Percentiles rank a stretch among this genome's conserved stretches.
phyloP scores from a whole-genome alignment of 2,113 vertebrate genomes.

The Calcarius ornatus region DNA sequence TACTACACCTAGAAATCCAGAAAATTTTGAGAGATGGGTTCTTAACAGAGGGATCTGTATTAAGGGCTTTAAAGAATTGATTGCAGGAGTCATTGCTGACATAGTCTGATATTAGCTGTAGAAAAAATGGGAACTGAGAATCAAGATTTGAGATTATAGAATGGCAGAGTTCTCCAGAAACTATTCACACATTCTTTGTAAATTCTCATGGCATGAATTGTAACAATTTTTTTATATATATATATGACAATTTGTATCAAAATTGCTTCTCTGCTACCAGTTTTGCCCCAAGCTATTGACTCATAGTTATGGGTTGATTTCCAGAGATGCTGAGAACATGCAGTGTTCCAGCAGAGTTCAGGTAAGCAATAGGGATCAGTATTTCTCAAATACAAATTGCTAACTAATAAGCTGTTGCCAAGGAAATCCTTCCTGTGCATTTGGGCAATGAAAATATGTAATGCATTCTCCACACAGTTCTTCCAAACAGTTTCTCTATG shows the following conservation, averaged over 20 bases:
- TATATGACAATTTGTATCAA: neutral
- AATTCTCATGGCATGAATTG: neutral
- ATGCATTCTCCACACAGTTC: neutral
- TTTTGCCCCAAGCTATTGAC: neutral
- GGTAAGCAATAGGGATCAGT: neutral
- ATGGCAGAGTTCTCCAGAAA: neutral
- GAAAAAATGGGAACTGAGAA: neutral
- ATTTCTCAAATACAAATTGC: neutral
- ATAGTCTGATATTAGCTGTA: neutral
- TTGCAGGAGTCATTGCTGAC: neutral
- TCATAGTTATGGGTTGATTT: neutral
- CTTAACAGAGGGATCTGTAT: neutral
- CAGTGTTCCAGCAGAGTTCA: neutral
- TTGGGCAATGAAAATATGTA: neutral
- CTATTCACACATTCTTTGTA: neutral
- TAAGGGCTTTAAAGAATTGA: neutral
- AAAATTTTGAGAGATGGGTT: neutral
- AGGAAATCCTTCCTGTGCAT: neutral
- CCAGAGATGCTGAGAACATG: neutral
- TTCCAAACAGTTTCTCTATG: neutral
- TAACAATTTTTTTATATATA: neutral
- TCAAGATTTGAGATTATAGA: neutral
- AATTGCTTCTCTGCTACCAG: neutral
- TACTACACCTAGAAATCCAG: neutral
- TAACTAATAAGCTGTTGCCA: neutral